These are phyloP conservation scores for Yponomeuta malinellus DNA, from an alignment of 2,888 invertebrate genomes.

Conservation along the genomic window DNA sequence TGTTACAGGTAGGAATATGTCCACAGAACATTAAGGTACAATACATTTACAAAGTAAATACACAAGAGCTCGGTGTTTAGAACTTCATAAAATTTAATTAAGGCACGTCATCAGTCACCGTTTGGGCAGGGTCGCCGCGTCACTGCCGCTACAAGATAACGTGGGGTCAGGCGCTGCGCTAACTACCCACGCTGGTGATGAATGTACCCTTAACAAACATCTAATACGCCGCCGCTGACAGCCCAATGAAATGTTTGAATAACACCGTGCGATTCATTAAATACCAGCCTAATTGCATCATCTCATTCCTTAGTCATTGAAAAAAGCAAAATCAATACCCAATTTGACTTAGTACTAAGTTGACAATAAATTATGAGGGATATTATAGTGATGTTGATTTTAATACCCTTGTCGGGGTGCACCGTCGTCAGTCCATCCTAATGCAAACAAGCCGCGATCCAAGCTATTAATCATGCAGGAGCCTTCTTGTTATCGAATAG, in stretches of 20 bases:
- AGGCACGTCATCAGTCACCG: constrained; percentile 70
- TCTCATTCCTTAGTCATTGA: not conserved
- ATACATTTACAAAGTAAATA: constrained; percentile 1
- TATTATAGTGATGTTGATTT: constrained; percentile 30
- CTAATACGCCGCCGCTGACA: constrained; percentile 64
- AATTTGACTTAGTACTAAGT: not conserved
- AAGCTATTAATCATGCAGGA: constrained; percentile 64
- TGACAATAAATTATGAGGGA: constrained; percentile 12
- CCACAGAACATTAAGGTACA: not conserved
- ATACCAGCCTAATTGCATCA: not conserved
- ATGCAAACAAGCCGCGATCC: constrained; percentile 62
- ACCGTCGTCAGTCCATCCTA: constrained; percentile 33
- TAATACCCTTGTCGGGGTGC: constrained; percentile 37
- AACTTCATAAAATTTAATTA: constrained; percentile 67
- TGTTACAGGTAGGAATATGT: not conserved
- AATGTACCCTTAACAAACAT: constrained; percentile 68
- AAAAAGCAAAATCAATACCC: not conserved
- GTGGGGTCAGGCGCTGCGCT: constrained; percentile 67
- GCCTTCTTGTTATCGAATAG: constrained; percentile 59
- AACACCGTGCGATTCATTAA: constrained; percentile 40
- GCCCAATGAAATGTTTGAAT: constrained; percentile 55
- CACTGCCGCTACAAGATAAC: constrained; percentile 67
- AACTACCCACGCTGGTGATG: constrained; percentile 55
- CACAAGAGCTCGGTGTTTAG: not conserved
- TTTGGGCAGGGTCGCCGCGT: constrained; percentile 47